Conservation (phyloP, 2,888 invertebrate genomes). For the Homarus gammarus region DNA sequence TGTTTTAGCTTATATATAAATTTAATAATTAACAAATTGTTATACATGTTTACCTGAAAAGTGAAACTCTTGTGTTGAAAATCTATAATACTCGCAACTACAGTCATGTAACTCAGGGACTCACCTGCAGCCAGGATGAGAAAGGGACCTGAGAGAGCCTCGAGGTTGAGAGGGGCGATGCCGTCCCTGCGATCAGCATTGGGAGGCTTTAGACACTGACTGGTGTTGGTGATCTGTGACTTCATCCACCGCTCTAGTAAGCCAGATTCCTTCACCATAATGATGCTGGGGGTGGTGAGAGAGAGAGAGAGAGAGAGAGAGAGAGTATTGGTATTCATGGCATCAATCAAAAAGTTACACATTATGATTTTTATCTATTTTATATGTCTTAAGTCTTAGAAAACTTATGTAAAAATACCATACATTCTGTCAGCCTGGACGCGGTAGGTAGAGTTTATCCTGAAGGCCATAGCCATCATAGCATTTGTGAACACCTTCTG, state of each 20-base stretch:
- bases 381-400: no score
- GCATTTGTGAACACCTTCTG: conserved; percentile 33
- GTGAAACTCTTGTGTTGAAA: no score
- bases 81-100: no score
- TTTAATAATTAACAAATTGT: no score
- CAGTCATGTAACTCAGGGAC: no score
- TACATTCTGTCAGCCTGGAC: neutral
- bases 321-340: no score
- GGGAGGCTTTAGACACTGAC: conserved; percentile 50
- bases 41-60: no score
- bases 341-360: no score
- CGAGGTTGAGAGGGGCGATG: conserved; percentile 6
- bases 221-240: conserved; percentile 36
- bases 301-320: neutral
- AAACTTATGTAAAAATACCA: no score
- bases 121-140: neutral
- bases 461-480: conserved; percentile 39
- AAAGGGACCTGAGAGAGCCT: neutral
- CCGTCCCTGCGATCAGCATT: conserved; percentile 22
- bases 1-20: no score
- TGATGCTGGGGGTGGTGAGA: neutral
- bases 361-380: no score
- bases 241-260: conserved; percentile 31
- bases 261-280: conserved; percentile 15
- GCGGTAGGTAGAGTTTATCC: conserved; percentile 16